Evolutionary conservation across 2,797 vertebrate species (phyloP), one percentile per base, ranked within the genome.

Genomic region (Salarias fasciatus): DNA sequence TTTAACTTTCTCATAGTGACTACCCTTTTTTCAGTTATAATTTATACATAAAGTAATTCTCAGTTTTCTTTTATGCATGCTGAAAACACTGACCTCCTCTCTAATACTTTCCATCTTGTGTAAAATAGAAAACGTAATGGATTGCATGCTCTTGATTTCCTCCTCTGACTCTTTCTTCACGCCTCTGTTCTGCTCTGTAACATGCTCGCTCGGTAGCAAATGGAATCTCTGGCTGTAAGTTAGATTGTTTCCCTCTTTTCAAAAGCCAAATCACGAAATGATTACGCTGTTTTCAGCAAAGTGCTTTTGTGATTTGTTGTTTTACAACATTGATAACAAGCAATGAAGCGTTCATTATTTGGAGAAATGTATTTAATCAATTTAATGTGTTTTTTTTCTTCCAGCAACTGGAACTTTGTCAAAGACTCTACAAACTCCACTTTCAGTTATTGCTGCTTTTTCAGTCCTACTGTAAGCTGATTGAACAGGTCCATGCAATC

Each of bases 171-270:
- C 94, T 92, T 49, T 69, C 77, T 75, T 82, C 92, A 93, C 92
- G 70, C 75, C 74, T 84, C 90, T 93, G 92, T 92, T 93, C 93
- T 95, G 86, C 94, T 93, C 94, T 93, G 83, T 93, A 88, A 95
- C 95, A 95, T 92, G 94, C 95, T 94, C 93, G 92, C 96, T 96
- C 94, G 93, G 92, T 96, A 99, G 97, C 96, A 95, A 97, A 98
- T 99, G 97, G 97, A 98, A 94, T 95, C 93, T 94, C 95, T 99
- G 92, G 96, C 97, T 95, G 97, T 98, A 99, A 99, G 96, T 98
- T 95, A 92, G 60, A 63, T 57, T 80, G 31, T 68, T 59, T 35
- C 49, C 48, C 33, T 11, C 11, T 44, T 15, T 28, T 37, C 36
- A 11, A 56, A 53, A 50, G 31, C n/a, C 11, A 11, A 11, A 1